Evolutionary conservation across 2,888 invertebrate species (phyloP).

Genomic region (Eurytoma adleriae): DNA sequence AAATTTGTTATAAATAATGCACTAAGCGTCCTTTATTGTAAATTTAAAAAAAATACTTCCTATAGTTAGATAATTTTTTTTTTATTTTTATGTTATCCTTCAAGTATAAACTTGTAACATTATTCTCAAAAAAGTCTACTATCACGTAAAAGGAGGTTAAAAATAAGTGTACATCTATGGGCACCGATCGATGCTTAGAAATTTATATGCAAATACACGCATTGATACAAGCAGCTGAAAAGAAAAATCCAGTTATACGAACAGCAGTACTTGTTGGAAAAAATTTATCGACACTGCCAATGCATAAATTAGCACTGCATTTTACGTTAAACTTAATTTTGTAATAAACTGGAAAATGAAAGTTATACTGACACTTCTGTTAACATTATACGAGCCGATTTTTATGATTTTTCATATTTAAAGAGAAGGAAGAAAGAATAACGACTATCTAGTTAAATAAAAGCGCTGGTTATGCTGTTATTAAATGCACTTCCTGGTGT

Average conservation of each 20-base stretch:
- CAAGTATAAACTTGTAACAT: not conserved
- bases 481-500: not conserved
- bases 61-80: not conserved
- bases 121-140: constrained; percentile 15
- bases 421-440: too few relatives aligned
- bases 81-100: not conserved
- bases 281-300: too few relatives aligned
- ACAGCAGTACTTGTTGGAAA: too few relatives aligned
- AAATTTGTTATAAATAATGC: too few relatives aligned
- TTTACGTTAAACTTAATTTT: too few relatives aligned
- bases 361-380: too few relatives aligned
- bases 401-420: too few relatives aligned
- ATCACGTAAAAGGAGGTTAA: constrained; percentile 1
- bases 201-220: constrained; percentile 33
- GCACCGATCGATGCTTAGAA: constrained; percentile 20
- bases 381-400: too few relatives aligned
- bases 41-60: not conserved
- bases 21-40: not conserved
- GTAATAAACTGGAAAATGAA: too few relatives aligned
- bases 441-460: too few relatives aligned
- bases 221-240: not conserved
- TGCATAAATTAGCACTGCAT: too few relatives aligned
- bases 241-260: constrained; percentile 15
- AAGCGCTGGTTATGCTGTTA: too few relatives aligned
- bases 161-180: constrained; percentile 19